These are phyloP conservation scores for Epiblema foenella DNA, from an alignment of 2,888 invertebrate species.

Conservation along the genomic window DNA sequence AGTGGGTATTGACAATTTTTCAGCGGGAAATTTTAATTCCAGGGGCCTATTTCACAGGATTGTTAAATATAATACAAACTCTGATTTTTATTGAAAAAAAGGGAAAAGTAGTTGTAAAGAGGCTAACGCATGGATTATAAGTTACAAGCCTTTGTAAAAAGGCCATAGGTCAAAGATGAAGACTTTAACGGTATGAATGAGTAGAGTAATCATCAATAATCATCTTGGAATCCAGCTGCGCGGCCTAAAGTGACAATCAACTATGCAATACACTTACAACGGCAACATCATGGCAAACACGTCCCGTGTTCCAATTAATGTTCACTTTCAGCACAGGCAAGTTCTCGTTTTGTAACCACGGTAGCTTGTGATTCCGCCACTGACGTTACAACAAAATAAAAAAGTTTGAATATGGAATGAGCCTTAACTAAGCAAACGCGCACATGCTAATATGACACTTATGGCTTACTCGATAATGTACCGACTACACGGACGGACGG, in stretches of 20 bases:
- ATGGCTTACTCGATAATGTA: constrained; percentile 18
- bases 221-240: not conserved
- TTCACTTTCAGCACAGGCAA: constrained; percentile 41
- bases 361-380: constrained; percentile 38
- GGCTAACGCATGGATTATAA: too few relatives aligned
- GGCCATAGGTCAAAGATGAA: not conserved
- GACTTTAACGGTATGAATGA: not conserved
- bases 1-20: not conserved
- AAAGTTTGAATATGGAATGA: constrained; percentile 32
- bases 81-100: too few relatives aligned
- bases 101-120: too few relatives aligned
- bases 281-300: constrained; percentile 34
- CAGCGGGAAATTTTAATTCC: not conserved
- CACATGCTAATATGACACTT: constrained; percentile 30
- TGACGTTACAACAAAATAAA: constrained; percentile 42
- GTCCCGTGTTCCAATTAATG: constrained; percentile 40
- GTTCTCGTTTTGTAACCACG: constrained; percentile 41
- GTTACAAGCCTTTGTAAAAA: too few relatives aligned
- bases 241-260: constrained; percentile 31
- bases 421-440: constrained; percentile 22
- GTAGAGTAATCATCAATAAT: not conserved
- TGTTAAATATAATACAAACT: too few relatives aligned
- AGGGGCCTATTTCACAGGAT: not conserved
- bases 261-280: constrained; percentile 42
- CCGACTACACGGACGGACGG: constrained; percentile 25